phyloP scores from a whole-genome alignment of 2,113 vertebrate species.

The Pollachius pollachius region DNA sequence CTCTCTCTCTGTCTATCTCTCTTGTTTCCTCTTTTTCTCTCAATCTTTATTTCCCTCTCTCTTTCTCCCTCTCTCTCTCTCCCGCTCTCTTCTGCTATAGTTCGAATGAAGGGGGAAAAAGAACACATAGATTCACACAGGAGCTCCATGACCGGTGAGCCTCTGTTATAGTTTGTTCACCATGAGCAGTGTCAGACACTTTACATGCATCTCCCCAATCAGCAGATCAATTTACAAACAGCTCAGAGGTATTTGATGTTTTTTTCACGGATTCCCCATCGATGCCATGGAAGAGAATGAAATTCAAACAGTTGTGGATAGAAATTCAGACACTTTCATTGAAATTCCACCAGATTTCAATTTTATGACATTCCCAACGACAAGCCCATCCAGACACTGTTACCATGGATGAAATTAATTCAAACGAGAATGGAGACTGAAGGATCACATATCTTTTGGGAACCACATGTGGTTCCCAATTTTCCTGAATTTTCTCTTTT shows the following conservation, averaged over 20 bases:
- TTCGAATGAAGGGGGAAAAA: background rate
- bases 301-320: background rate
- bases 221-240: constrained; percentile 40
- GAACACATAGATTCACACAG: constrained; percentile 17
- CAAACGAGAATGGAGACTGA: no score
- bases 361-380: constrained; percentile 43
- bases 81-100: background rate
- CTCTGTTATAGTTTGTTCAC: constrained; percentile 47
- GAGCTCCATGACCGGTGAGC: constrained; percentile 8
- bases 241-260: constrained; percentile 27
- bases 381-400: constrained; percentile 8
- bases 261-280: constrained; percentile 54
- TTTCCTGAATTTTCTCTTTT: no score
- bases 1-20: no score
- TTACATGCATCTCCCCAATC: constrained; percentile 19
- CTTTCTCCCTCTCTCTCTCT: no score
- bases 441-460: no score
- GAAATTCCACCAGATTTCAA: constrained; percentile 37
- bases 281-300: constrained; percentile 19
- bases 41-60: no score
- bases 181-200: constrained; percentile 26
- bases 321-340: constrained; percentile 40
- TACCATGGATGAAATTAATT: constrained; percentile 27
- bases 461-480: no score
- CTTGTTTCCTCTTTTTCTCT: no score